Evolutionary conservation across 2,888 invertebrate genomes (phyloP), one percentile per base, ranked within the genome.

Genomic region (Aphodius sticticus): DNA sequence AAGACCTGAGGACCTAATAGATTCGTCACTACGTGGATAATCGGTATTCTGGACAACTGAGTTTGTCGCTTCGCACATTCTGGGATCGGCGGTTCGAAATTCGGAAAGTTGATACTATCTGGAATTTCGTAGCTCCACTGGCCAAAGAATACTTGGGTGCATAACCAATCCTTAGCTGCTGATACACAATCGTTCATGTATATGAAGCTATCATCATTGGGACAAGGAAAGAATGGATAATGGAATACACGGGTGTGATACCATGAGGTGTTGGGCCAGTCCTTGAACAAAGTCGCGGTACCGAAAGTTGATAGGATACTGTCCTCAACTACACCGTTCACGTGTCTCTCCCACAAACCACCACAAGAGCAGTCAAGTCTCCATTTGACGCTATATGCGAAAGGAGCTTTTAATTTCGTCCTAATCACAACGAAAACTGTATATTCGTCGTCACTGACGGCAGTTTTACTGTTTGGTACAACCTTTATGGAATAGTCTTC

Each of bases 141-240:
- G 26, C 26, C 26, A 3, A 26, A 26, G 3, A 26, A 26, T 26
- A 71, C 16, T 71, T 71, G 71, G 12, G 71, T 71, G 35, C 71
- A 14, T 26, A 71, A 35, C 71, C 71, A 71, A 15, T 16, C 16
- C 35, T 71, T 35, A 71, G 35, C 71, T 26, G 15, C 16, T 71
- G 16, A 16, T 26, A 16, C 71, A 15, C 14, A 71, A 5, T 12
- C 71, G 12, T 71, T 35, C n/a, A 71, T 71, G 35, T 26, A 16
- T 12, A 5, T 16, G 35, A 9, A 71, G 35, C 35, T 7, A 6
- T 71, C 35, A 16, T 15, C n/a, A 26, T n/a, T 15, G 5, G 71
- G 71, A 15, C 16, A 26, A 6, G 71, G 71, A 71, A 14, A 71
- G 14, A 71, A 71, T 16, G 71, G 71, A 71, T 71, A 71, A 26